These are phyloP conservation scores for Chloroclysta siterata DNA, from an alignment of 2,888 invertebrate species.

Conservation along the genomic window DNA sequence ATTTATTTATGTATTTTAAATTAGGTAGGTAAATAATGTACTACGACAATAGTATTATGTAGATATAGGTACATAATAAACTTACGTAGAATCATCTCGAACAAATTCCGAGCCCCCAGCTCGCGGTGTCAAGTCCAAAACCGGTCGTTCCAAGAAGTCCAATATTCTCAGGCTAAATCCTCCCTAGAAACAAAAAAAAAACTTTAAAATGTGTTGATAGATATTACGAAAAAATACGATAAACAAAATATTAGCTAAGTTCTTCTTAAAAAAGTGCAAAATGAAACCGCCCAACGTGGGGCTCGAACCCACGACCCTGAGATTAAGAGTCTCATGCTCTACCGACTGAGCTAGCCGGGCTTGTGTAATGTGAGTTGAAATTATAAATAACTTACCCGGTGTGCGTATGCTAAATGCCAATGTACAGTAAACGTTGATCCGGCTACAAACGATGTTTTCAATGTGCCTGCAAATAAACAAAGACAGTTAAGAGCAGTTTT, in stretches of 20 bases:
- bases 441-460: constrained; percentile 91
- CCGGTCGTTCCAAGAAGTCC: constrained; percentile 92
- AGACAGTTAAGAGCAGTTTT: background rate
- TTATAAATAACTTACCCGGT: constrained; percentile 82
- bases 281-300: constrained; percentile 83
- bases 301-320: constrained; percentile 88
- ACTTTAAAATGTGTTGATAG: background rate
- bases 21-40: no score
- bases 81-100: constrained; percentile 94
- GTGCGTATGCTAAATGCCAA: constrained; percentile 97
- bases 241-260: background rate
- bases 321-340: constrained; percentile 87
- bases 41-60: no score
- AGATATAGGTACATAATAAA: constrained; percentile 39
- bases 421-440: constrained; percentile 94
- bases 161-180: constrained; percentile 95
- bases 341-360: constrained; percentile 86
- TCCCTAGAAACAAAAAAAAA: constrained; percentile 87
- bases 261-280: constrained; percentile 27
- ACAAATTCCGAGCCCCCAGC: constrained; percentile 92
- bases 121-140: constrained; percentile 93
- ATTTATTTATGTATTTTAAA: no score
- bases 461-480: constrained; percentile 86
- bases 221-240: background rate
- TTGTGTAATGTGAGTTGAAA: background rate